These are phyloP conservation scores for Perca schrenkii DNA, from an alignment of 2,113 vertebrate genomes.

Conservation along the genomic window DNA sequence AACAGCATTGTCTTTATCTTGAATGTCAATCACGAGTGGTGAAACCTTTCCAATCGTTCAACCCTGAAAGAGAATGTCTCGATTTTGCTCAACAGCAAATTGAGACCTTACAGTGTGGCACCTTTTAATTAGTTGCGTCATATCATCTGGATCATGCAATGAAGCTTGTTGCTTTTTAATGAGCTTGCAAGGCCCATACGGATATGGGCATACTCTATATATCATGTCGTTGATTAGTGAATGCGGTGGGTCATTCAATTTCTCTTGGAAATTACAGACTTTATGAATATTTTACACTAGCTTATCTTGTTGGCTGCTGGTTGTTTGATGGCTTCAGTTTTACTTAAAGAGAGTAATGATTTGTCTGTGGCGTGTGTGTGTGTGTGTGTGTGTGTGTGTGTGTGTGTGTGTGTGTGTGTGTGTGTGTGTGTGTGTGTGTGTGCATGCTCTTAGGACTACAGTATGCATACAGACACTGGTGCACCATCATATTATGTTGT, in stretches of 20 bases:
- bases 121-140: slow-evolving; percentile 68
- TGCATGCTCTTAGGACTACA: not conserved
- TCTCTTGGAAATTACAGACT: slow-evolving; percentile 10
- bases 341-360: not conserved
- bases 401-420: not conserved
- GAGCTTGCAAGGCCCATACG: slow-evolving; percentile 33
- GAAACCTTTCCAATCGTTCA: slow-evolving; percentile 36
- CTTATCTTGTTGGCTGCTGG: slow-evolving; percentile 4
- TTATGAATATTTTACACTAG: not conserved
- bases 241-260: slow-evolving; percentile 33
- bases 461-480: slow-evolving; percentile 6
- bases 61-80: slow-evolving; percentile 55
- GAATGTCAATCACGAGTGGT: slow-evolving; percentile 51
- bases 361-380: not conserved
- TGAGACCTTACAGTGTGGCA: slow-evolving; percentile 61
- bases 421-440: not conserved
- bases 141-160: slow-evolving; percentile 55
- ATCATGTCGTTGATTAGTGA: slow-evolving; percentile 26
- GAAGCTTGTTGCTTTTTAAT: slow-evolving; percentile 45
- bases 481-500: slow-evolving; percentile 15
- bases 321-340: not conserved
- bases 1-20: slow-evolving; percentile 58
- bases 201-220: slow-evolving; percentile 27
- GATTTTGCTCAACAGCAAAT: slow-evolving; percentile 65
- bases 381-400: not conserved